Conservation (phyloP, 2,113 vertebrate genomes). For the Leucopsar rothschildi region DNA sequence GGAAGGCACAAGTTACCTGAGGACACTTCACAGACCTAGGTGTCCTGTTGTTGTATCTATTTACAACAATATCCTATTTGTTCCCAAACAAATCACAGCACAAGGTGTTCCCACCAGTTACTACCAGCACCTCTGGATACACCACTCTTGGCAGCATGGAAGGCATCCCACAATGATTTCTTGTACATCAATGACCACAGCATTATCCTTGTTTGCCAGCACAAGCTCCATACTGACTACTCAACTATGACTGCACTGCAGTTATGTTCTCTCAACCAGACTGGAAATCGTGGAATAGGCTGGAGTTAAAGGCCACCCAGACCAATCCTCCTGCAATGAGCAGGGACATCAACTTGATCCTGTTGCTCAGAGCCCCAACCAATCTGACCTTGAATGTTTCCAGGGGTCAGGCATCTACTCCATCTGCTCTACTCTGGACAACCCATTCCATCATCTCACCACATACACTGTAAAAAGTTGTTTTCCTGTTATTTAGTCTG, state of each 20-base stretch:
- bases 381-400: not conserved
- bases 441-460: not conserved
- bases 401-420: not conserved
- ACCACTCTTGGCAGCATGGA: not conserved
- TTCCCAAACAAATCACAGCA: not conserved
- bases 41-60: not conserved
- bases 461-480: accelerated
- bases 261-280: not conserved
- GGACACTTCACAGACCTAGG: not conserved
- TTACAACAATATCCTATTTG: not conserved
- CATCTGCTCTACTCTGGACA: not conserved
- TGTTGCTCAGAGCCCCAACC: not conserved
- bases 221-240: not conserved
- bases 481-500: not conserved
- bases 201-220: not conserved
- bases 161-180: not conserved
- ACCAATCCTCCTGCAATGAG: not conserved
- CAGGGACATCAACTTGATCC: not conserved
- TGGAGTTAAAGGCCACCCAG: not conserved
- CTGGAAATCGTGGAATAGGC: not conserved
- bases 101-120: not conserved
- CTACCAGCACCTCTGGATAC: not conserved
- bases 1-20: not conserved
- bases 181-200: not conserved
- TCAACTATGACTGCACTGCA: not conserved